phyloP scores from a whole-genome alignment of 2,797 vertebrate species.

The Enteromius viviparus region DNA sequence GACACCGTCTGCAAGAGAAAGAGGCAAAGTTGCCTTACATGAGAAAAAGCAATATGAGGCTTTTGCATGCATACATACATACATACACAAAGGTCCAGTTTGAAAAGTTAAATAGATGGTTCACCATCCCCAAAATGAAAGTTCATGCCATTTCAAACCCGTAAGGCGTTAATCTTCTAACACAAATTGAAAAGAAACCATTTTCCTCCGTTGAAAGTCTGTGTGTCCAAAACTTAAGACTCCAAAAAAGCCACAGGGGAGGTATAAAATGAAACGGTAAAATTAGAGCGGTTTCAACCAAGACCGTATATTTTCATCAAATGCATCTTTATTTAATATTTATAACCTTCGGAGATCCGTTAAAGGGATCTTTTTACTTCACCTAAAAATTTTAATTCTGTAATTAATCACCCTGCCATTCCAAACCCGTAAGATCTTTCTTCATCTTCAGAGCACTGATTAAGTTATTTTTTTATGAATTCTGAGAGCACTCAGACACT shows the following conservation, averaged over 20 bases:
- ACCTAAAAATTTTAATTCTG: too few species aligned
- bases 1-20: conserved; percentile 76
- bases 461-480: too few species aligned
- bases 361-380: too few species aligned
- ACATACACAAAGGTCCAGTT: not conserved
- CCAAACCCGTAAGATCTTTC: too few species aligned
- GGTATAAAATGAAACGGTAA: not conserved
- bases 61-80: too few species aligned
- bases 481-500: too few species aligned
- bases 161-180: not conserved
- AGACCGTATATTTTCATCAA: not conserved
- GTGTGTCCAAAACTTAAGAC: not conserved
- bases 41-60: not conserved
- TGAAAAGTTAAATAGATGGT: not conserved
- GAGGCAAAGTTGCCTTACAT: not conserved
- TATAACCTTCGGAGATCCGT: not conserved
- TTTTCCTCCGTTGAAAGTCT: not conserved
- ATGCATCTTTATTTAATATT: not conserved
- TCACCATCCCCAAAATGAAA: too few species aligned
- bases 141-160: not conserved
- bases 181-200: not conserved
- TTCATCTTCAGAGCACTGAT: too few species aligned
- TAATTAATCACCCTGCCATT: too few species aligned
- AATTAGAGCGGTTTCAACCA: not conserved
- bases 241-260: not conserved